Base-by-base conservation (phyloP, 2,113 vertebrate genomes). In the Henicopernis longicauda region DNA sequence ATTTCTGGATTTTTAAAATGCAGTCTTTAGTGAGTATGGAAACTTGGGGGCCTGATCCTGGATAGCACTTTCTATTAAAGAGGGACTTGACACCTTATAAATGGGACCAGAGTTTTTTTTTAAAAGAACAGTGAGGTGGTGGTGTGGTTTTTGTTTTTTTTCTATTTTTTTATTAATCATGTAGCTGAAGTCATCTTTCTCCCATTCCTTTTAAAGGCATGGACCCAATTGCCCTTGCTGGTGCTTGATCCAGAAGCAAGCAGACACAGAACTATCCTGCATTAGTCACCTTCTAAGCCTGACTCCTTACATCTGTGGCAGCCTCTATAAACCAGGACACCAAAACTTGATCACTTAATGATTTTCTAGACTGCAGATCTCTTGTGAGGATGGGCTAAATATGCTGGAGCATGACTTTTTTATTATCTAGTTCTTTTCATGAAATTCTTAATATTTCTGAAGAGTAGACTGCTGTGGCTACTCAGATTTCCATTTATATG, bases 51-150 rank as follows among this genome's bases (percentile, higher is more conserved):
- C 4, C 34, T 67, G 29, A 57, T 72, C 17, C 44, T 38, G 31
- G 18, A 8, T n/a, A 14, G 23, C 27, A 4, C 16, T 66, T 81
- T 17, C 21, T n/a, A 0, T 66, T 74, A 34, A 65, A 74, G 13
- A 32, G 17, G 8, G 16, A 18, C 29, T 42, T 0, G 0, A 7
- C 16, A 82, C 38, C 42, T 58, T n/a, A 12, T 31, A 73, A 44
- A 44, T 7, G 4, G 42, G 13, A 78, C 5, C 13, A 36, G 22
- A 58, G 44, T 5, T 4, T 7, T 79, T 66, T n/a, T 3, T 29
- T 26, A 67, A 78, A 13, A 29, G 3, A 69, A 22, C 7, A 34
- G 9, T 11, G 18, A 73, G 26, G 32, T 66, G 57, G 7, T 42
- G 10, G 6, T n/a, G 44, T 66, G 15, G 7, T 2, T 3, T 58